Evolutionary conservation across 2,113 vertebrate genomes (phyloP), one percentile per base, ranked within the genome.

Genomic region (Bujurquina vittata): DNA sequence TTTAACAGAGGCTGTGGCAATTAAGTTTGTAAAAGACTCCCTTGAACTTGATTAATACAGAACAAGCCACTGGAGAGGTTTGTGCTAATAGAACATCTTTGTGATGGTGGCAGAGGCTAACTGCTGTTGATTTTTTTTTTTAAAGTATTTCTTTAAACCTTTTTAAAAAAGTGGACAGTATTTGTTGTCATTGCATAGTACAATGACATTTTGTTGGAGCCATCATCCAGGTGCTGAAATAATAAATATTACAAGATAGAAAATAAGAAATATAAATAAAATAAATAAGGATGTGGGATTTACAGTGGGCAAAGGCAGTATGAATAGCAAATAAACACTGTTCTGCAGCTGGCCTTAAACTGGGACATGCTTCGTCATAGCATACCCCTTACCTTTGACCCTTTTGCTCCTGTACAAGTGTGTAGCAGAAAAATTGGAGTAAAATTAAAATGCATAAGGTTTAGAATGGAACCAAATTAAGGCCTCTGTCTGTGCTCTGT

Each of bases 341-440:
- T 49, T 0, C 37, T 4, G 1, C 11, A 49, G 65, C 26, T 29
- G 43, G 10, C 2, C 26, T 29, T 69, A 0, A 29, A 49, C 23
- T 20, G 10, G 17, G 46, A 29, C 23, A 0, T 9, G 9, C 40
- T 69, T 49, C 15, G 8, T 55, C 43, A 49, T 29, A 49, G 49
- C 40, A 11, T 9, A 2, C 23, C 15, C 15, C 43, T 69, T 69
- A 8, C 23, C 26, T 29, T 2, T 49, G 23, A 69, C 0, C 17
- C 0, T 20, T 49, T 31, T 55, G 18, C 3, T 17, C 17, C 18
- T n/a, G 18, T 52, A 7, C 18, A 17, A 15, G 23, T 69, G 40
- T 49, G 17, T 72, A 31, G 52, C 17, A 31, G 17, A 31, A 11
- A 23, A 54, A 26, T 72, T 72, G 0, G 7, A 31, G 0, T 52